These are phyloP conservation scores for Gallinago stenura DNA, from an alignment of 2,797 vertebrate genomes.

Conservation along the genomic window DNA sequence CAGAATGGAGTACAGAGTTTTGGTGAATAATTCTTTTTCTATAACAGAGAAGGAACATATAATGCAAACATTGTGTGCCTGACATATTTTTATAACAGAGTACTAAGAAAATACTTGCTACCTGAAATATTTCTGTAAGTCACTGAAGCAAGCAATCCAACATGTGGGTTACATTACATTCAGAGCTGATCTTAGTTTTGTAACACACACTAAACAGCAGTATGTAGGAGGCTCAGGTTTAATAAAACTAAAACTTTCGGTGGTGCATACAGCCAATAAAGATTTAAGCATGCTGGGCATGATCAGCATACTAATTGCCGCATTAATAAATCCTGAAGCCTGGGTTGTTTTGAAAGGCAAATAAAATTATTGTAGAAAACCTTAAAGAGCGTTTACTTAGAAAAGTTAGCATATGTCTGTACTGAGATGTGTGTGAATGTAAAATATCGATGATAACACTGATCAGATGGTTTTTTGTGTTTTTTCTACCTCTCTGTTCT, in stretches of 20 bases:
- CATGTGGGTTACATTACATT: constrained; percentile 71
- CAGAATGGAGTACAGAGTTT: neutral
- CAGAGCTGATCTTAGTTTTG: constrained; percentile 63
- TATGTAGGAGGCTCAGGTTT: constrained; percentile 38
- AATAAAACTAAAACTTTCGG: constrained; percentile 63
- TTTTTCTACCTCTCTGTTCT: neutral
- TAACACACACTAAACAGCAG: constrained; percentile 60
- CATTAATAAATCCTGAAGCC: constrained; percentile 48
- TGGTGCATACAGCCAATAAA: constrained; percentile 57
- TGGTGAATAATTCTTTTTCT: neutral
- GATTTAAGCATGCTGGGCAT: constrained; percentile 34
- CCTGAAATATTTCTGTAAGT: constrained; percentile 73
- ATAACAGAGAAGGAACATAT: neutral
- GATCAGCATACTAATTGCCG: constrained; percentile 70
- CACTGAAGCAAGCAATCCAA: constrained; percentile 52
- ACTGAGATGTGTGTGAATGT: neutral
- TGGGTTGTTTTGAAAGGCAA: constrained; percentile 59
- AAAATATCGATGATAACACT: neutral
- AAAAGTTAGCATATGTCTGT: constrained; percentile 1
- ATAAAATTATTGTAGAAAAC: constrained; percentile 65
- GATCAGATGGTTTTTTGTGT: neutral
- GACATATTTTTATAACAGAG: constrained; percentile 35
- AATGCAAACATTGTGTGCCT: constrained; percentile 51
- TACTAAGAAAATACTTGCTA: constrained; percentile 69
- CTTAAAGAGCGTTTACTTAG: constrained; percentile 24